Evolutionary conservation across 2,797 vertebrate species (phyloP).

Genomic region (Threskiornis aethiopicus): DNA sequence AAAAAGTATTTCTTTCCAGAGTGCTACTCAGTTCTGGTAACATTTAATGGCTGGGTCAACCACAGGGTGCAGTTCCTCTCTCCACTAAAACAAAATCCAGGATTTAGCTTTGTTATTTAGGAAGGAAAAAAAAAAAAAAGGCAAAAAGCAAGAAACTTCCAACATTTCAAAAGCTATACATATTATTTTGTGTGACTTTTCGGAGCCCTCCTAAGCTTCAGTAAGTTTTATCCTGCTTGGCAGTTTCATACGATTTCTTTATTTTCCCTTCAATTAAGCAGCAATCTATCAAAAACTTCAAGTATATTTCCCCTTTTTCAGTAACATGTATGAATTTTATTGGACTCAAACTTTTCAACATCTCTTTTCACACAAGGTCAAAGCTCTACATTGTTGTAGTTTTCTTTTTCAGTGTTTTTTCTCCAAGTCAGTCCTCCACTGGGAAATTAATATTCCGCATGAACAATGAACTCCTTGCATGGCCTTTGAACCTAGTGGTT

Average conservation of each 20-base stretch:
- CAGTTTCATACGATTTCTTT: background rate
- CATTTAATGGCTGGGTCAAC: background rate
- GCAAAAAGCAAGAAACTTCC: background rate
- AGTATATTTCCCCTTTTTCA: background rate
- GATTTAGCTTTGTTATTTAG: background rate
- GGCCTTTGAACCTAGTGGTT: slow-evolving; percentile 73
- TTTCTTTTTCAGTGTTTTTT: slow-evolving; percentile 41
- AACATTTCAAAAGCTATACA: background rate
- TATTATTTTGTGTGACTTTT: background rate
- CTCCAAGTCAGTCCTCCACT: slow-evolving; percentile 27
- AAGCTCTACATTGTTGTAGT: slow-evolving; percentile 23
- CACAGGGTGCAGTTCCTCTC: background rate
- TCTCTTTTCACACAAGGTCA: background rate
- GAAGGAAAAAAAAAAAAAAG: background rate
- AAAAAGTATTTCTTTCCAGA: background rate
- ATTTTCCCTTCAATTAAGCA: slow-evolving; percentile 10
- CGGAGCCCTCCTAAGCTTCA: background rate
- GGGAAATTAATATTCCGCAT: slow-evolving; percentile 70
- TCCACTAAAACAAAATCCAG: background rate
- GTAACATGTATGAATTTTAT: background rate
- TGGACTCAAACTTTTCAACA: background rate
- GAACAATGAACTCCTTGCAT: slow-evolving; percentile 71
- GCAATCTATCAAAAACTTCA: background rate
- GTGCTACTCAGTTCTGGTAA: background rate
- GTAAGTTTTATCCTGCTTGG: background rate